Evolutionary conservation across 2,888 invertebrate species (phyloP), one percentile per base, ranked within the genome.

Genomic region (Sepiola atlantica): DNA sequence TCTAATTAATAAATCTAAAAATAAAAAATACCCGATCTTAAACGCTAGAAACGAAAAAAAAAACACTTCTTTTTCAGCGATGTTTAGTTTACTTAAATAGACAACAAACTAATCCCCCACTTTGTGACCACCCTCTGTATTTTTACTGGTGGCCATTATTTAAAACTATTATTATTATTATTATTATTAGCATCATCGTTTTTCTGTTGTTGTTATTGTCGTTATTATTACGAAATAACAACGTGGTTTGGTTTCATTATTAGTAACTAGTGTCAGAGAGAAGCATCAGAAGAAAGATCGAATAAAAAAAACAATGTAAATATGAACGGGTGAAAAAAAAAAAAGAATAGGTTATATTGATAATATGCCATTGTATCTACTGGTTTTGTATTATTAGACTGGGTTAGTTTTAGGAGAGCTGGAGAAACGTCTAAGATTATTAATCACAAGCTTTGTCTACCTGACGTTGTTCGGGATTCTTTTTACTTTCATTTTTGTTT

Each of bases 91-190:
- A 12, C 77, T 77, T 6, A 77, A 77, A 77, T 77, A n/a, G 77
- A 77, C 77, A 77, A 77, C n/a, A 77, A 77, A 77, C 77, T 77
- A 32, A 77, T 32, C 77, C 77, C 77, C 77, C 77, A 77, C 32
- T 77, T 77, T 77, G 77, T 77, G 77, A 77, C n/a, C 77, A 77
- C 77, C 77, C 77, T 77, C 77, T 77, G 77, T 77, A 77, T 77
- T 77, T 77, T 77, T n/a, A 77, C 77, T 77, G n/a, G 77, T 77
- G n/a, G 77, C 77, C 77, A 77, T 45, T 45, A 45, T 77, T 77
- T 77, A 77, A n/a, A 77, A 77, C n/a, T 77, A 21, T 8, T 32
- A 77, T 77, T 77, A 77, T 77, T 77, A 45, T 45, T 45, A 45
- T 45, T 45, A 45, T 45, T n/a, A n/a, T n/a, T n/a, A 77, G n/a